Conservation (phyloP, 2,888 invertebrate species). For the Leucophora obtusa region DNA sequence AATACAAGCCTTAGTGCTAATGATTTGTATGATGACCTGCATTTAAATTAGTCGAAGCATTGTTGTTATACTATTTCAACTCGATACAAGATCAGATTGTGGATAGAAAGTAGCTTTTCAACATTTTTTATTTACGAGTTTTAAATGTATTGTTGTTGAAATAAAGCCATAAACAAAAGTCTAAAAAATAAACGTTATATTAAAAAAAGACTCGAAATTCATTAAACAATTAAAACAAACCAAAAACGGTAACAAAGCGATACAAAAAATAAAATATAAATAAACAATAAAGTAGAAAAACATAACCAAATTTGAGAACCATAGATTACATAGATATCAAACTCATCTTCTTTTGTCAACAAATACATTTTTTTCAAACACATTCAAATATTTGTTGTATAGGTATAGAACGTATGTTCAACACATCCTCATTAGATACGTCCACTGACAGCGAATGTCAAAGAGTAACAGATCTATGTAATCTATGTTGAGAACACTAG, state of each 20-base stretch:
- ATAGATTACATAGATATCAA: no score
- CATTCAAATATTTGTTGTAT: no score
- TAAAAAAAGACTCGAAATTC: background rate
- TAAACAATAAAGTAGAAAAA: background rate
- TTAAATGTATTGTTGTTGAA: slow-evolving; percentile 39
- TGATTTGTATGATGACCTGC: slow-evolving; percentile 34
- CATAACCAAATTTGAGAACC: background rate
- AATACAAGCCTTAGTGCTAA: no score
- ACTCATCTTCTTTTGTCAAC: no score
- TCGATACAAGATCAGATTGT: slow-evolving; percentile 25
- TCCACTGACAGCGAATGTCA: no score
- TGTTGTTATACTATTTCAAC: slow-evolving; percentile 20
- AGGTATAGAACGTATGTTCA: no score
- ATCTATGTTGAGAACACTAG: no score
- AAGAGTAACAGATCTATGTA: no score
- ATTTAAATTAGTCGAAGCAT: slow-evolving; percentile 47
- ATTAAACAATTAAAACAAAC: background rate
- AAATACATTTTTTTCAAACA: no score
- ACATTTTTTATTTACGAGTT: slow-evolving; percentile 15
- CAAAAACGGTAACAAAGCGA: background rate
- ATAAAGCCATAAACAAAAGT: background rate
- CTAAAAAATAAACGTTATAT: background rate
- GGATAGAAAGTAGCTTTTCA: slow-evolving; percentile 55
- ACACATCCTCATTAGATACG: no score
- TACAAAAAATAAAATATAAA: background rate